Evolutionary conservation across 2,797 vertebrate species (phyloP).

Genomic region (Crenuchus spilurus): DNA sequence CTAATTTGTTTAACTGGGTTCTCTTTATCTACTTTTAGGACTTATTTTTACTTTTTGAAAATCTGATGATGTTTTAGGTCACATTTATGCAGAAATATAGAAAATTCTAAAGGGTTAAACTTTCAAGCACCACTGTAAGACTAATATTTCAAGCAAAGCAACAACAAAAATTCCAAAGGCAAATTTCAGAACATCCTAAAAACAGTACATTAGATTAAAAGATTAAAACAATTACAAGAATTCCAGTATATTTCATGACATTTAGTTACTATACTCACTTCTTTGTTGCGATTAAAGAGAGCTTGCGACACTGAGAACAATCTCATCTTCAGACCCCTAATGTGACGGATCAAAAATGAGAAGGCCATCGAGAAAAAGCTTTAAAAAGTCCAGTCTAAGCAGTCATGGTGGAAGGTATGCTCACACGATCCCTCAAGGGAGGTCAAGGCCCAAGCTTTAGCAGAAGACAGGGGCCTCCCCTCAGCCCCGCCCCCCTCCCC

Average conservation of each 20-base stretch:
- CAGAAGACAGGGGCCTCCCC: conserved; percentile 7
- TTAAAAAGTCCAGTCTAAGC: conserved; percentile 2
- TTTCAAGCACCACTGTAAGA: no score
- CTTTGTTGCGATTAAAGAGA: conserved; percentile 31
- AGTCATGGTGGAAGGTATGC: neutral
- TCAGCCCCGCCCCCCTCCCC: conserved; percentile 12
- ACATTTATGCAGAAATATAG: no score
- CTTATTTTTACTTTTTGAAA: no score
- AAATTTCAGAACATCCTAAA: no score
- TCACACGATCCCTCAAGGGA: conserved; percentile 19
- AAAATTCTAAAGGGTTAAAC: no score
- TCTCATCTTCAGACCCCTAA: conserved; percentile 43
- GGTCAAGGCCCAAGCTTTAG: conserved; percentile 12
- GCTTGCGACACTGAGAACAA: conserved; percentile 43
- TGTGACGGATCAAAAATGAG: conserved; percentile 41
- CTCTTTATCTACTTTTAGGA: no score
- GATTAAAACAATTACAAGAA: neutral
- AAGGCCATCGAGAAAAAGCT: conserved; percentile 33
- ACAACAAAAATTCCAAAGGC: no score
- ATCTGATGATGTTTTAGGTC: no score
- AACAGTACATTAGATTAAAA: no score
- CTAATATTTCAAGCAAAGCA: neutral
- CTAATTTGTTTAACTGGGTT: no score
- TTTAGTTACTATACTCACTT: conserved; percentile 57
- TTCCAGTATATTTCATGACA: no score